These are phyloP conservation scores for Drosophila mojavensis DNA, from an alignment of 1,140 invertebrate genomes.

Conservation along the genomic window DNA sequence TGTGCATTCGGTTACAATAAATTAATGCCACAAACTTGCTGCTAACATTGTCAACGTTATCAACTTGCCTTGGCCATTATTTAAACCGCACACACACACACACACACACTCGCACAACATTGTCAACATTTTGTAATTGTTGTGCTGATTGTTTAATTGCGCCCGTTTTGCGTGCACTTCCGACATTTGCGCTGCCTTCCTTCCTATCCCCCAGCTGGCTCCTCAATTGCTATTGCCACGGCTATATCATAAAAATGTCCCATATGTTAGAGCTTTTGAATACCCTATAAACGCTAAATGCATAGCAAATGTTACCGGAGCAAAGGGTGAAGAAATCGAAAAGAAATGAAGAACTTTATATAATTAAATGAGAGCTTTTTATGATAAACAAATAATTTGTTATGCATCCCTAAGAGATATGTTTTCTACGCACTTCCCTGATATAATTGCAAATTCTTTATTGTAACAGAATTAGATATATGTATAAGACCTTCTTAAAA, in stretches of 20 bases:
- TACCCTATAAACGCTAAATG: constrained; percentile 1
- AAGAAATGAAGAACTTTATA: no score
- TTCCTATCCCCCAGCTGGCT: not conserved
- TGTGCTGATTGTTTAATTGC: constrained; percentile 81
- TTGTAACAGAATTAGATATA: no score
- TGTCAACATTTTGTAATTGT: constrained; percentile 74
- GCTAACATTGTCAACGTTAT: constrained; percentile 71
- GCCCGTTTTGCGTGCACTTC: constrained; percentile 74
- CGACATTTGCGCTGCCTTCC: constrained; percentile 28
- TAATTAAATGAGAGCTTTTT: no score
- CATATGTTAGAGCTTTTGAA: constrained; percentile 12
- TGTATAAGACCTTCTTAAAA: no score
- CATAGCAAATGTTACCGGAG: not conserved
- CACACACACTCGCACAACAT: constrained; percentile 6
- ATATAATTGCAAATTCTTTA: no score
- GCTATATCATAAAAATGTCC: constrained; percentile 16
- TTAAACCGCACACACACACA: constrained; percentile 26
- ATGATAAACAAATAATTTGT: no score
- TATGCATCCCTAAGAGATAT: no score
- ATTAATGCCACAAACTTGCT: constrained; percentile 70
- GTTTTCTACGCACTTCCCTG: no score
- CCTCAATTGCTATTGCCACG: constrained; percentile 43
- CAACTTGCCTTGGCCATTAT: constrained; percentile 54
- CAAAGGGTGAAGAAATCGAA: no score
- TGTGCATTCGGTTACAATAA: constrained; percentile 59